Evolutionary conservation across 1,140 invertebrate genomes (phyloP).

Genomic region (Octopus sinensis): DNA sequence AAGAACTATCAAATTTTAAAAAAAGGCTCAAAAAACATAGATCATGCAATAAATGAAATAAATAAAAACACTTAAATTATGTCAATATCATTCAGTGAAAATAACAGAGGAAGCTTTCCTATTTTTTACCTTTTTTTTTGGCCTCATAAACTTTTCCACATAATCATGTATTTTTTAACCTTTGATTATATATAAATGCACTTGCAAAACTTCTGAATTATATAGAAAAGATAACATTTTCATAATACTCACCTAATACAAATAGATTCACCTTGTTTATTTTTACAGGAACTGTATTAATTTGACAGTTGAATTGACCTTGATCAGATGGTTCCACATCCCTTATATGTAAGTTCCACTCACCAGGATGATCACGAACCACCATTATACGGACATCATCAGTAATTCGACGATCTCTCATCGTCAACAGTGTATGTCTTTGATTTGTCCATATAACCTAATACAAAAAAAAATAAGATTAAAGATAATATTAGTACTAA

Average conservation of each 20-base stretch:
- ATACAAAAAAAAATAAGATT: background rate
- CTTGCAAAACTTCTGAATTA: too few species aligned
- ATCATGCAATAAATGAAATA: too few species aligned
- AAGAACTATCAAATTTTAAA: too few species aligned
- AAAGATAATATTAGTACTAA: background rate
- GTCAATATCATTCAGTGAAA: too few species aligned
- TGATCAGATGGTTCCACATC: constrained; percentile 40
- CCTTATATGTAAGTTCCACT: constrained; percentile 52
- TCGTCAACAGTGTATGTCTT: constrained; percentile 36
- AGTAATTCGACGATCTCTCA: constrained; percentile 42
- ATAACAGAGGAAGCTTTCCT: too few species aligned
- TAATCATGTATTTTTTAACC: too few species aligned
- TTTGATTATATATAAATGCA: too few species aligned
- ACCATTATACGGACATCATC: constrained; percentile 48
- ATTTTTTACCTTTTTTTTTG: too few species aligned
- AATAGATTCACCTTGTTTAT: constrained; percentile 39
- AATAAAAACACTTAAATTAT: too few species aligned
- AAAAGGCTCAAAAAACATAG: too few species aligned
- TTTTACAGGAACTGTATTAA: constrained; percentile 49
- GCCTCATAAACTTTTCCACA: too few species aligned
- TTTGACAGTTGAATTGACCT: constrained; percentile 48
- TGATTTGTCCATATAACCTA: constrained; percentile 50
- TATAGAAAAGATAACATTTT: too few species aligned
- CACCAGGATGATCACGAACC: constrained; percentile 42
- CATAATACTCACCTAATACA: constrained; percentile 40